Percentiles rank a stretch among this genome's conserved stretches.
Conservation (phyloP, 2,797 vertebrate genomes). For the Melanotaenia trifasciata region DNA sequence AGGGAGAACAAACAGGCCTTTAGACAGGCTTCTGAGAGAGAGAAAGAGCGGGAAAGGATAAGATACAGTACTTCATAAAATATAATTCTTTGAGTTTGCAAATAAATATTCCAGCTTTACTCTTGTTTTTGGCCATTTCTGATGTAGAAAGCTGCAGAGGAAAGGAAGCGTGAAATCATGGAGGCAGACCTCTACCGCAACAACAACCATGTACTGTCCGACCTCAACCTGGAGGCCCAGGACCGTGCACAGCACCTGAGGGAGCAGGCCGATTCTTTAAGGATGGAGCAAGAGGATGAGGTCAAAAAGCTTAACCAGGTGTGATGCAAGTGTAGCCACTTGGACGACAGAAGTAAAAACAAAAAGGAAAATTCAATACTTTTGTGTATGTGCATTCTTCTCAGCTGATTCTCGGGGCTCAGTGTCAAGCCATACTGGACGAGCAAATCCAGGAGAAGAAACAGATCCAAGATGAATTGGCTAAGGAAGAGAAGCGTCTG, state of each 20-base stretch:
- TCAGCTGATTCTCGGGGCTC: slow-evolving; percentile 88
- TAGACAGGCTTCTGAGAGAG: slow-evolving; percentile 64
- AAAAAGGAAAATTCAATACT: background rate
- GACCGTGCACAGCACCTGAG: slow-evolving; percentile 81
- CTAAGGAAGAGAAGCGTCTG: slow-evolving; percentile 87
- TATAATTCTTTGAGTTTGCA: background rate
- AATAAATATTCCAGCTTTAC: background rate
- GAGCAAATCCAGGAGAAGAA: slow-evolving; percentile 89
- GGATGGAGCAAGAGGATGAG: slow-evolving; percentile 91
- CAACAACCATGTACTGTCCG: slow-evolving; percentile 79
- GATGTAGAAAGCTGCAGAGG: slow-evolving; percentile 78
- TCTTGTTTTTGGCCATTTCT: background rate
- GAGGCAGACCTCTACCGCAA: slow-evolving; percentile 77
- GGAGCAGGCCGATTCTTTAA: slow-evolving; percentile 80
- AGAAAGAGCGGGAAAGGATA: slow-evolving; percentile 70
- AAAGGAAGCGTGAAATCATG: slow-evolving; percentile 79
- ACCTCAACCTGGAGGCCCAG: slow-evolving; percentile 85
- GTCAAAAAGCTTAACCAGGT: slow-evolving; percentile 88
- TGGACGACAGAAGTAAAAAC: background rate
- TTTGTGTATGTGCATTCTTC: background rate
- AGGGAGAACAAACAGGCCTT: slow-evolving; percentile 75
- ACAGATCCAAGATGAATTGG: slow-evolving; percentile 81
- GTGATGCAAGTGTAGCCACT: background rate
- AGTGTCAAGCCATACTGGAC: slow-evolving; percentile 90
- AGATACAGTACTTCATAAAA: background rate